Evolutionary conservation across 2,888 invertebrate genomes (phyloP).

Genomic region (Dryobotodes eremita): DNA sequence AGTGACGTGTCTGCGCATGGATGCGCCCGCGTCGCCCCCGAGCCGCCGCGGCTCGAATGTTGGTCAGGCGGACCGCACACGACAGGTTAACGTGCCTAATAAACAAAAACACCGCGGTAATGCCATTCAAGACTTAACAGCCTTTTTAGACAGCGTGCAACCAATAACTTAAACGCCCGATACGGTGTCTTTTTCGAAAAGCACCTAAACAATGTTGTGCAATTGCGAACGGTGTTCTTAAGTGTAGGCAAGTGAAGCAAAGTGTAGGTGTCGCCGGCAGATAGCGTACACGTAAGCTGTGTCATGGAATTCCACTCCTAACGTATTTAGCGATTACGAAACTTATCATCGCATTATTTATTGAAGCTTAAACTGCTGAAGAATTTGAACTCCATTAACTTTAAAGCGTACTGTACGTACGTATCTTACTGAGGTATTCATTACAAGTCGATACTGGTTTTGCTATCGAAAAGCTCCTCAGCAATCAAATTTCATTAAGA

Average conservation of each 20-base stretch:
- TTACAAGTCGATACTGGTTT: conserved; percentile 20
- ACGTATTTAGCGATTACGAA: conserved; percentile 67
- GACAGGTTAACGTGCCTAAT: conserved; percentile 79
- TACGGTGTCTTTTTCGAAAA: conserved; percentile 80
- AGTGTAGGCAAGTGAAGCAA: conserved; percentile 66
- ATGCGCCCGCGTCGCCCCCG: conserved; percentile 48
- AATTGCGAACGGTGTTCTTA: conserved; percentile 77
- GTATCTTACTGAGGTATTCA: conserved; percentile 6
- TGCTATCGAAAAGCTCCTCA: conserved; percentile 25
- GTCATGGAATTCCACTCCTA: conserved; percentile 70
- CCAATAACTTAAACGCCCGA: conserved; percentile 77
- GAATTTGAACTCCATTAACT: conserved; percentile 46
- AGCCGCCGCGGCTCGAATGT: conserved; percentile 70
- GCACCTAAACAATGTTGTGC: conserved; percentile 80
- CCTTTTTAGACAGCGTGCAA: conserved; percentile 75
- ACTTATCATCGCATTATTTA: conserved; percentile 60
- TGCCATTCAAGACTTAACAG: conserved; percentile 78
- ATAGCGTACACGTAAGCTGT: conserved; percentile 78
- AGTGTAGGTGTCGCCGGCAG: conserved; percentile 78
- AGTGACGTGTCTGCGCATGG: conserved; percentile 53
- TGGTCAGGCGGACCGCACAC: conserved; percentile 75
- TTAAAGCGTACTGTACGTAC: conserved; percentile 37
- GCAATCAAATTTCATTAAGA: conserved; percentile 4
- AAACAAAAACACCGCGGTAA: conserved; percentile 75
- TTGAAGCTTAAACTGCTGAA: conserved; percentile 41